Percentiles rank a stretch among this genome's conserved stretches.
These are phyloP conservation scores for Agrochola lota DNA, from an alignment of 2,888 invertebrate genomes.

Conservation along the genomic window DNA sequence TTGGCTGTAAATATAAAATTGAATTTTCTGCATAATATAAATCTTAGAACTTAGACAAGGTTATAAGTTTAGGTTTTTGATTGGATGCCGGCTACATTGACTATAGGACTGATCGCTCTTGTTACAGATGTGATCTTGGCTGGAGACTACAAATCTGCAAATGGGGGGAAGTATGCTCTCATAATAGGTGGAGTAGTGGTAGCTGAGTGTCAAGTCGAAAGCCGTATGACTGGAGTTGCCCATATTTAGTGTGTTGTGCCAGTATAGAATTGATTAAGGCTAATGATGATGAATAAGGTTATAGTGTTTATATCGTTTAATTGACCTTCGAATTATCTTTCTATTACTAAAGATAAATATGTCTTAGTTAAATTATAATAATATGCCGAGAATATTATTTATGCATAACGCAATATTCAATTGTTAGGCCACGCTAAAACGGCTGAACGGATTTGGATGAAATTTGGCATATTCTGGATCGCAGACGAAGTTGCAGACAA, in stretches of 20 bases:
- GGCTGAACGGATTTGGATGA: too few species aligned
- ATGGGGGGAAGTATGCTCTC: too few species aligned
- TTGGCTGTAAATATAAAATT: slow-evolving; percentile 36
- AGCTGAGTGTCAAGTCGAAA: neutral
- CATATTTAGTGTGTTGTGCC: neutral
- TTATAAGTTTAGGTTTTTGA: neutral
- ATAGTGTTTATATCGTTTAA: neutral
- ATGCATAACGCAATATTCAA: neutral
- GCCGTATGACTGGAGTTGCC: fast-evolving
- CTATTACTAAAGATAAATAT: neutral
- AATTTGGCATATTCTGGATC: too few species aligned
- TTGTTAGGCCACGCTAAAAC: neutral
- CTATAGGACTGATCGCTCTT: neutral
- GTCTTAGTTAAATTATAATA: neutral
- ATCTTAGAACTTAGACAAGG: neutral
- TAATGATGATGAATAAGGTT: neutral
- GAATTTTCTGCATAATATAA: neutral
- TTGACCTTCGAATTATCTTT: neutral
- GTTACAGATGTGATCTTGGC: neutral
- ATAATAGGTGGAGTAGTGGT: too few species aligned
- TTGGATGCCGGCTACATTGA: too few species aligned
- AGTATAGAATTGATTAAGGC: neutral
- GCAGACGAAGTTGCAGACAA: too few species aligned
- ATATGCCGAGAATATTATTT: neutral
- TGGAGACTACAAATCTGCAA: neutral